Base-by-base conservation (phyloP, 2,113 vertebrate genomes). In the Takifugu flavidus region DNA sequence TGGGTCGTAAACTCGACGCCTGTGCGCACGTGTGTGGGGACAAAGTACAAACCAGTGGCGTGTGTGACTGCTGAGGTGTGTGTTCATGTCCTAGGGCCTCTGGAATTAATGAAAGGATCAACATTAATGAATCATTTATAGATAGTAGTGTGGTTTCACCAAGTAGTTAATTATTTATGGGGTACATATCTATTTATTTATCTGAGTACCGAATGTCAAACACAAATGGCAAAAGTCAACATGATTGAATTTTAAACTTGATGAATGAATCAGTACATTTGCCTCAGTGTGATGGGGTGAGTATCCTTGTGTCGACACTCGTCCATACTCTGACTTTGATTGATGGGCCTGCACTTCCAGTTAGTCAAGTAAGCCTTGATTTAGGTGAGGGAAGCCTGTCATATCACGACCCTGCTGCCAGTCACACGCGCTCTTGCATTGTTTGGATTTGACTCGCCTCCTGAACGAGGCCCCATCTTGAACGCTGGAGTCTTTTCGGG, bases 241-340 rank as follows among this genome's bases (percentile, higher is more conserved):
- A 39, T 10, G 34, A 39, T 10, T 39, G 34, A 39, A 39, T 20
- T 20, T 20, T 20, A 20, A 20, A 20, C 20, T 20, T 20, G 20
- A 39, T 39, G 34, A 20, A 20, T 39, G 34, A 39, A 39, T 39
- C 31, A 34, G 31, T 34, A 6, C 31, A 5, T 34, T 34, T 34
- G 31, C 8, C 67, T 39, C 1, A 14, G 49, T 67, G 56, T 53
- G 49, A 34, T 56, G 63, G 61, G 49, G 53, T 53, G 43, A 56
- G 53, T 52, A 25, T 25, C 11, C 7, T 39, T 39, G 34, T 39
- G 34, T 39, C 34, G 34, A 39, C 34, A 39, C 13, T 15, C 59
- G 34, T 13, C 31, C 53, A 29, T 34, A 50, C 4, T 42, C 26
- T 34, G 39, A 4, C 62, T 67, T 58, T 64, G 67, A 79, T 66